Percentiles rank a stretch among this genome's conserved stretches.
Conservation (phyloP, 2,113 vertebrate genomes). For the Pelecanus crispus region DNA sequence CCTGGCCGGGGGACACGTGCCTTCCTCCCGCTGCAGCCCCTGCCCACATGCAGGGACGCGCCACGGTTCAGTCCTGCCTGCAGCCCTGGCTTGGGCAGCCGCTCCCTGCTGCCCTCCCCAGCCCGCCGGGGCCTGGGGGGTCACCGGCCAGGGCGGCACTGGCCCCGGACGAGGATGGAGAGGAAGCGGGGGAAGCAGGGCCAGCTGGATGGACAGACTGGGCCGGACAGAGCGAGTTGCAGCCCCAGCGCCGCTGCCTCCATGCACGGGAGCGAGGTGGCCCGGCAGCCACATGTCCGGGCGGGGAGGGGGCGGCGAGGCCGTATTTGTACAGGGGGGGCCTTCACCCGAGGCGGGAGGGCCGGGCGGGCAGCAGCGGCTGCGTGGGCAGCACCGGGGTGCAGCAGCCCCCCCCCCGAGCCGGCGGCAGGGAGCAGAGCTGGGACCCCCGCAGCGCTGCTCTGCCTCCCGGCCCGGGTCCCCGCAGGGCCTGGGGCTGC, state of each 20-base stretch:
- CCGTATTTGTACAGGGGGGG: background rate
- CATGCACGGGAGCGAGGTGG: rapidly evolving
- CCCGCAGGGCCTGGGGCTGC: background rate
- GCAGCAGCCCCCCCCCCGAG: background rate
- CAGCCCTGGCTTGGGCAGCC: background rate
- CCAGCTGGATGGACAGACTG: background rate
- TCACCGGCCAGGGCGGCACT: background rate
- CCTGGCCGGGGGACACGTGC: rapidly evolving
- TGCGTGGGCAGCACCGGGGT: background rate
- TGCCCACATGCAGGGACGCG: no score
- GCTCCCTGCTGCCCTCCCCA: rapidly evolving
- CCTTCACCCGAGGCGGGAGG: background rate
- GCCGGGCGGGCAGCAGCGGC: no score
- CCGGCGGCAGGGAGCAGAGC: rapidly evolving
- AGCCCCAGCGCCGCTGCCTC: background rate
- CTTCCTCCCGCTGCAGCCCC: background rate
- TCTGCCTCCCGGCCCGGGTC: background rate
- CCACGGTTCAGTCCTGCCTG: rapidly evolving
- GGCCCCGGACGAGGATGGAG: rapidly evolving
- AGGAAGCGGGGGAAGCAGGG: rapidly evolving
- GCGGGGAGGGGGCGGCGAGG: background rate
- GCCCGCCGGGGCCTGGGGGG: no score
- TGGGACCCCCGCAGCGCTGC: rapidly evolving
- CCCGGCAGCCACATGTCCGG: background rate
- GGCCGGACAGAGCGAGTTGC: rapidly evolving